Evolutionary conservation across 1,140 invertebrate genomes (phyloP), one percentile per base, ranked within the genome.

Genomic region (Octopus bimaculoides): DNA sequence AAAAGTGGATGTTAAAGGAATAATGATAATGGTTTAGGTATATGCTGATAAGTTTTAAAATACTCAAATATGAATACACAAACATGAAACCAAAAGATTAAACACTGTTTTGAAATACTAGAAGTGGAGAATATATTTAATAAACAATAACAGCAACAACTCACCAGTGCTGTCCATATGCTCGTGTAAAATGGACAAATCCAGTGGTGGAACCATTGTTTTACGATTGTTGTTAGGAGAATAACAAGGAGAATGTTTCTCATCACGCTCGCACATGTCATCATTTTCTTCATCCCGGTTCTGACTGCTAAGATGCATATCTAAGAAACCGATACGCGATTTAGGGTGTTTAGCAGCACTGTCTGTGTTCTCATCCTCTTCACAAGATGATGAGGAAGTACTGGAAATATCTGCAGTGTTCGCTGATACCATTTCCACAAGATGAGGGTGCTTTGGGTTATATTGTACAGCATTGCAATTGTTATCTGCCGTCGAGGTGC

Each of bases 151-250:
- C 26, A 41, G 26, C 26, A 41, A 41, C 26, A 41, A 79, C 81
- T 82, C 83, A 89, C 89, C 92, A 75, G 87, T 88, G 69, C 90
- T 89, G 83, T 93, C 92, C 17, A 92, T 87, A 84, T 92, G 91
- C 85, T 92, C 89, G 84, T 92, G 92, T 4, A 93, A 87, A 9
- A 91, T 92, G 0, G 90, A 89, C 52, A 93, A 87, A 87, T 93
- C 92, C 12, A 93, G 85, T 5, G 90, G 90, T 26, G 92, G 91
- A 61, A 90, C 87, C 77, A 87, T 87, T 9, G 87, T 87, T 77
- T 88, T 87, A 12, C 86, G 82, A 75, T 80, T 83, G 77, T 80
- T 81, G 55, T 75, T 83, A 26, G 88, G 88, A 9, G 88, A 88
- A 14, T 75, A 78, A 52, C 83, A 83, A 17, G 85, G 83, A 9